These are phyloP conservation scores for Schizopygopsis pylzovi DNA, from an alignment of 2,797 vertebrate species.

Conservation along the genomic window DNA sequence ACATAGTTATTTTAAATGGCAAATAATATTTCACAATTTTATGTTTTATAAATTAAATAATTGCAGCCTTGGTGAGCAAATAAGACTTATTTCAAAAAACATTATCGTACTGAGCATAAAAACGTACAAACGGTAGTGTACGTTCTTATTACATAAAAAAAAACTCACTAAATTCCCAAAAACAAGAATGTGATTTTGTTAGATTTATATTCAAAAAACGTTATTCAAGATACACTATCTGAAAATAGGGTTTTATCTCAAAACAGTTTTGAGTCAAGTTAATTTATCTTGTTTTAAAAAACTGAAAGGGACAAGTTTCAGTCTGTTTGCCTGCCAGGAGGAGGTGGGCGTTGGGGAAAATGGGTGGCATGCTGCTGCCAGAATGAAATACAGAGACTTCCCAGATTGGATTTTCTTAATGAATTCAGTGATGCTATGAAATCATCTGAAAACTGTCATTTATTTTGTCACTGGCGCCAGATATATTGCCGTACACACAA, in stretches of 20 bases:
- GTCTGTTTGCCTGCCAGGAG: conserved; percentile 4
- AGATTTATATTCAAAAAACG: neutral
- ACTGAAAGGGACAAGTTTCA: neutral
- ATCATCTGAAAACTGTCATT: conserved; percentile 62
- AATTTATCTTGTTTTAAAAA: neutral
- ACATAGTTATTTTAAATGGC: neutral
- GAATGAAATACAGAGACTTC: conserved; percentile 55
- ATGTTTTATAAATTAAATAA: neutral
- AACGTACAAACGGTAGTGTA: neutral
- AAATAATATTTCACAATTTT: neutral
- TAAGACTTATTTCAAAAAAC: neutral
- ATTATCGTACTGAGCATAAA: neutral
- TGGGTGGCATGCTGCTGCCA: conserved; percentile 46
- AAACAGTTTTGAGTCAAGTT: neutral
- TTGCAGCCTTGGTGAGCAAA: neutral
- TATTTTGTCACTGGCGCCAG: conserved; percentile 57
- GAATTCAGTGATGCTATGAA: conserved; percentile 75
- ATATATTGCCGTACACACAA: conserved; percentile 65
- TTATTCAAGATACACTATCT: neutral
- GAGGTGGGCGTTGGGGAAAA: conserved; percentile 4
- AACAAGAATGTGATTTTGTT: neutral
- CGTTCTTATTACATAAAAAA: neutral
- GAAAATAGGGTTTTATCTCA: neutral
- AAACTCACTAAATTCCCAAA: too few species aligned
- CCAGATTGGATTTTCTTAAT: conserved; percentile 73